Percentiles rank a stretch among this genome's conserved stretches.
Conservation (phyloP, 2,888 invertebrate genomes). For the Operophtera brumata region DNA sequence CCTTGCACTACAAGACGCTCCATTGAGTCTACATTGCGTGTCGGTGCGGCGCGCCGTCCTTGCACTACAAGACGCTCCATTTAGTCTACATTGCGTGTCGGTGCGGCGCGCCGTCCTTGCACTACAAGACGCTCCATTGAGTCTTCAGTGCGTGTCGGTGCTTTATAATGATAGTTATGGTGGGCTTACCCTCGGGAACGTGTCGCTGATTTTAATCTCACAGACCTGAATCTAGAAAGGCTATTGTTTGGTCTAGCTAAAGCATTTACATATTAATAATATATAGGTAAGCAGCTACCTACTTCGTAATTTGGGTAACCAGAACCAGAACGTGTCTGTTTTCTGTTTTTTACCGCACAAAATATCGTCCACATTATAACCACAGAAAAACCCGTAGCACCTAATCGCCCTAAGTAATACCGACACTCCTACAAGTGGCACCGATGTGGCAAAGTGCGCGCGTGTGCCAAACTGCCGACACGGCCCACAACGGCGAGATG, state of each 20-base stretch:
- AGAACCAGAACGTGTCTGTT: not conserved
- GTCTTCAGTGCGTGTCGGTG: not conserved
- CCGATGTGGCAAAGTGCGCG: not conserved
- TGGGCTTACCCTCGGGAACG: not conserved
- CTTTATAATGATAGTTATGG: constrained; percentile 6
- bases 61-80: too few relatives aligned
- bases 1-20: too few relatives aligned
- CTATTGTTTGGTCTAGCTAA: not conserved
- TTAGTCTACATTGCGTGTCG: too few relatives aligned
- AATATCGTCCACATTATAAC: not conserved
- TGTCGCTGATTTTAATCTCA: not conserved
- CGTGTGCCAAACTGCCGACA: constrained; percentile 5
- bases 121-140: too few relatives aligned
- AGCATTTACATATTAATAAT: not conserved
- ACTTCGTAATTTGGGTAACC: not conserved
- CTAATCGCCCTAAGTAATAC: not conserved
- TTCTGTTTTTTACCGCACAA: not conserved
- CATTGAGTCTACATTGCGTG: too few relatives aligned
- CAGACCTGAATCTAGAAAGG: not conserved
- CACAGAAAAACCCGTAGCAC: not conserved
- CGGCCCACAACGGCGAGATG: not conserved
- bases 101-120: too few relatives aligned
- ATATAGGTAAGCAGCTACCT: too few relatives aligned
- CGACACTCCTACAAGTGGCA: not conserved
- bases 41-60: too few relatives aligned